A percentile compares a stretch with the other conserved stretches of the same genome.
phyloP scores from a whole-genome alignment of 1,140 invertebrate genomes.

The Zaprionus tsacasi region DNA sequence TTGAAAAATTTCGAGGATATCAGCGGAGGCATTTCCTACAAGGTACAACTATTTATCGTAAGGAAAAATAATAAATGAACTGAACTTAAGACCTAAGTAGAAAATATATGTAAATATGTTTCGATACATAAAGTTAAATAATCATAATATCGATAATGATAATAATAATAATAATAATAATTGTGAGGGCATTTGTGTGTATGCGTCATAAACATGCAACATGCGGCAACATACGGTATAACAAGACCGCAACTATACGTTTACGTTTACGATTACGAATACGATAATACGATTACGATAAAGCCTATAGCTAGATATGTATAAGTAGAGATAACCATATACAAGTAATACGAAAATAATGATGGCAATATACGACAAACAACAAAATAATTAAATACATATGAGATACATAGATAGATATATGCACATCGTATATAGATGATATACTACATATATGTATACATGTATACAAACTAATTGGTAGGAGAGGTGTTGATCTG shows the following conservation, averaged over 20 bases:
- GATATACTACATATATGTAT: constrained; percentile 36
- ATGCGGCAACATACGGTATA: constrained; percentile 64
- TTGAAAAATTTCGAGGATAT: constrained; percentile 39
- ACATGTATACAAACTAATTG: constrained; percentile 45
- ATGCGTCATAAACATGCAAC: constrained; percentile 73
- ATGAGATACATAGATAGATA: constrained; percentile 43
- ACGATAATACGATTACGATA: constrained; percentile 35
- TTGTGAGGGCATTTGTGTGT: constrained; percentile 45
- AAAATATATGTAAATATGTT: constrained; percentile 33
- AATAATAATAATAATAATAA: constrained; percentile 36
- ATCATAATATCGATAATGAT: constrained; percentile 48
- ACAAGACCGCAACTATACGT: constrained; percentile 48
- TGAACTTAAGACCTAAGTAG: constrained; percentile 52
- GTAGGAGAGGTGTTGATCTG: constrained; percentile 84
- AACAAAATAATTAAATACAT: constrained; percentile 54
- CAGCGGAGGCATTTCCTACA: constrained; percentile 67
- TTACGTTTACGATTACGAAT: constrained; percentile 35
- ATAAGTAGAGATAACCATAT: constrained; percentile 30
- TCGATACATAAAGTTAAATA: constrained; percentile 49
- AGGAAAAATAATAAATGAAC: constrained; percentile 43
- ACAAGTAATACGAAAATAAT: constrained; percentile 46
- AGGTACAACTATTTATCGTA: constrained; percentile 24
- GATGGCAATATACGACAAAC: constrained; percentile 67
- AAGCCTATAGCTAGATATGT: constrained; percentile 56
- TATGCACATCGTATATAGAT: constrained; percentile 22